Base-by-base conservation (phyloP, 2,113 vertebrate species). In the Myanophis thanlyinensis region DNA sequence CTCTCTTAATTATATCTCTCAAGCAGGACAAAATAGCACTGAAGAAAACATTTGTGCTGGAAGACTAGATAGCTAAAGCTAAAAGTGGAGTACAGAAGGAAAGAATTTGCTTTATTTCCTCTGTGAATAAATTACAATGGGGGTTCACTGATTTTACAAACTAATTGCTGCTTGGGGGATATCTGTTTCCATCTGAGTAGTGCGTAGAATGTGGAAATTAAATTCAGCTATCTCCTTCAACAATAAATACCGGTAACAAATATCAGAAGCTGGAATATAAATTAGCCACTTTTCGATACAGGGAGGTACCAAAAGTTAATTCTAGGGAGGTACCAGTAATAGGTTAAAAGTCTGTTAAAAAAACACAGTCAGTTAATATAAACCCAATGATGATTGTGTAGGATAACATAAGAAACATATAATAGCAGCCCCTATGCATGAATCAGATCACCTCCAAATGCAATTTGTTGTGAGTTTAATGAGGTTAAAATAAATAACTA, bases 1-100 rank as follows among this genome's bases (percentile, higher is more conserved):
- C 49, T 67, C 51, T 93, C 91, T 94, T 94, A 94, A 95, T 95
- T 96, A 87, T 93, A 49, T 87, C 93, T 85, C 96, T 96, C 93
- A 92, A 4, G 92, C 49, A 95, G 90, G 91, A 94, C 89, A 40
- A 93, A 94, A 90, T 40, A 9, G 87, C 93, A 95, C 95, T 90
- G 25, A 94, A 62, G 91, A 91, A 94, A 96, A 92, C 52, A 46
- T 80, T 80, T 0, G 44, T 15, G 89, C 85, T 93, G 30, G 30
- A 90, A 92, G 80, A 93, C 91, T 93, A 93, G 92, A 59, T 85
- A 87, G 89, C 93, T 48, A 94, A 93, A 62, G 89, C 49, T 93
- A 85, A 46, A 88, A 80, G 91, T 88, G 91, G 30, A 91, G 11
- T 23, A 48, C 62, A 90, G n/a, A 93, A n/a, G 73, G 49, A 20